Evolutionary conservation across 2,113 vertebrate species (phyloP).

Genomic region (Kobus ellipsiprymnus): DNA sequence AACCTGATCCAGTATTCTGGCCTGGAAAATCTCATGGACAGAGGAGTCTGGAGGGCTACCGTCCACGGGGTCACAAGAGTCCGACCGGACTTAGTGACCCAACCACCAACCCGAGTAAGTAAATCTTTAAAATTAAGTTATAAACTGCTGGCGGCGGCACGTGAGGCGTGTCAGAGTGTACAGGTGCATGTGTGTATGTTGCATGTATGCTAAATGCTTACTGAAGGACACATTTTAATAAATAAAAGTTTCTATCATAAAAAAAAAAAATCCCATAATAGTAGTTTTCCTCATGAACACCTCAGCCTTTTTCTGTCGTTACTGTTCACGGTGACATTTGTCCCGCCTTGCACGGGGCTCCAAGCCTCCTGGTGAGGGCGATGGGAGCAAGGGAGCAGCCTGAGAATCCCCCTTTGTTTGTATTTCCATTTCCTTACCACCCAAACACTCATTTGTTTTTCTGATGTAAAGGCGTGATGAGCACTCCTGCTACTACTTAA

Average conservation of each 20-base stretch:
- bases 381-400: background rate
- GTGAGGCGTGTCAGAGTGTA: conserved; percentile 82
- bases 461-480: background rate
- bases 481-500: background rate
- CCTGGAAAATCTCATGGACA: background rate
- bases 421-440: background rate
- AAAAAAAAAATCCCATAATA: background rate
- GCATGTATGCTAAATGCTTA: conserved; percentile 79
- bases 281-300: background rate
- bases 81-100: too few species aligned
- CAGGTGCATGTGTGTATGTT: conserved; percentile 82
- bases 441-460: background rate
- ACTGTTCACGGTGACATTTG: background rate
- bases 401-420: background rate
- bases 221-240: conserved; percentile 81
- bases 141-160: conserved; percentile 73
- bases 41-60: background rate
- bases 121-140: background rate
- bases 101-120: too few species aligned
- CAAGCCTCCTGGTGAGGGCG: background rate
- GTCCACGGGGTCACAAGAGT: background rate
- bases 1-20: background rate
- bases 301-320: background rate
- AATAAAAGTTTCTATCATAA: conserved; percentile 81
- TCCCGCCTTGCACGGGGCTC: background rate